Base-by-base conservation (phyloP, 2,888 invertebrate genomes). In the Enchytraeus crypticus region DNA sequence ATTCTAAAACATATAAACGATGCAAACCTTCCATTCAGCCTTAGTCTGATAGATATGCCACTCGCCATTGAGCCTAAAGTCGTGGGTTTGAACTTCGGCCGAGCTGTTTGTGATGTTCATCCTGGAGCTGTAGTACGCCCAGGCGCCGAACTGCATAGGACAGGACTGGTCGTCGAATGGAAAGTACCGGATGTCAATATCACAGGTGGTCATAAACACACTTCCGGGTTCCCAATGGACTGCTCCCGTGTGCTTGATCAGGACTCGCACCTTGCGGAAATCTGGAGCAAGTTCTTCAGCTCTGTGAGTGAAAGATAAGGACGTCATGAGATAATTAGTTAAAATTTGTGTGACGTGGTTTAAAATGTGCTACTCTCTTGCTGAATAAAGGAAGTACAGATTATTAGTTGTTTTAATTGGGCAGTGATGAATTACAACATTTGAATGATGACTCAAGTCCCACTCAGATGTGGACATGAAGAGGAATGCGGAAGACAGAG, bases 141-240 rank as follows among this genome's bases (percentile, higher is more conserved):
- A 68, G 32, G 68, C 66, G 8, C 68, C 66, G 34, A 66, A 58
- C 60, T 62, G 61, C 30, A 69, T 66, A 30, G 62, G 59, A 51
- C 69, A 69, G 30, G 55, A 53, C 56, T 69, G 69, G 43, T 67
- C 64, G 58, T 69, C 69, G 43, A 69, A 69, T 3, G 69, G 69
- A 51, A 69, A 69, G 65, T 65, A 69, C 14, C 66, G 55, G 60
- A 69, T 69, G 63, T 69, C 67, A 23, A 69, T 69, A 38, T 69
- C 69, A 34, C 69, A 69, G 32, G 67, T 68, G 2, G 69, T 69
- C 45, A 57, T 62, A 61, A 69, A 68, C 38, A 69, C 60, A 27
- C 67, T 63, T 18, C 69, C 69, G 14, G 69, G 69, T 55, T 69
- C 69, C 69, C 69, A 69, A 53, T 69, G 69, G 26, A 69, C 67